Evolutionary conservation across 2,113 vertebrate species (phyloP), one percentile per base, ranked within the genome.

Genomic region (Antigone vipio): DNA sequence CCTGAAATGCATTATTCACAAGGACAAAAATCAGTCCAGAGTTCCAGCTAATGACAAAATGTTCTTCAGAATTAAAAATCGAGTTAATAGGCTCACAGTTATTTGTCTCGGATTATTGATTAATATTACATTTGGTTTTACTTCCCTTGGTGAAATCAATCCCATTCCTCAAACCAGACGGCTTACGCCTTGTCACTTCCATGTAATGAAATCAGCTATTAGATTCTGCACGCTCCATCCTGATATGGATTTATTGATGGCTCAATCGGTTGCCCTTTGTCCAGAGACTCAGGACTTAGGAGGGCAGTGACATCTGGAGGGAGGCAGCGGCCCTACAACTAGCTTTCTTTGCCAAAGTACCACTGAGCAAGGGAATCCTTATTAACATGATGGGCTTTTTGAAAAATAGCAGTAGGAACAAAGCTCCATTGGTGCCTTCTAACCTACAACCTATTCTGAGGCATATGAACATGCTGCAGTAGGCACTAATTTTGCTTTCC

Each of bases 51-150:
- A 96, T 69, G 8, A 96, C 42, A 91, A 91, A 94, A 73, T 55
- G 21, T 59, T 68, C 64, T 34, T 47, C 58, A 52, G 72, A 92
- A 74, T 76, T 95, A 96, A 93, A 97, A 96, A 76, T 26, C 14
- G 5, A 87, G 72, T 80, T 97, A 93, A 95, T 66, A 84, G 58
- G 40, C 64, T 96, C 42, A 32, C 38, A 44, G 79, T 76, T 93
- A 97, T 85, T 97, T 92, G 40, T 73, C 89, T 91, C n/a, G 5
- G 38, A 66, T 92, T 95, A 92, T 96, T 96, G 94, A 95, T 96
- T 92, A 88, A 91, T 56, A 79, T 89, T 87, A 30, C 56, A 74
- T 83, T 96, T 90, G 53, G 42, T 84, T 96, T 96, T 83, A 72
- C 66, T 95, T 96, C 53, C 42, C 64, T 86, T 60, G n/a, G 85